Percentiles rank a stretch among this genome's conserved stretches.
These are phyloP conservation scores for Dryobotodes eremita DNA, from an alignment of 2,888 invertebrate genomes.

Conservation along the genomic window DNA sequence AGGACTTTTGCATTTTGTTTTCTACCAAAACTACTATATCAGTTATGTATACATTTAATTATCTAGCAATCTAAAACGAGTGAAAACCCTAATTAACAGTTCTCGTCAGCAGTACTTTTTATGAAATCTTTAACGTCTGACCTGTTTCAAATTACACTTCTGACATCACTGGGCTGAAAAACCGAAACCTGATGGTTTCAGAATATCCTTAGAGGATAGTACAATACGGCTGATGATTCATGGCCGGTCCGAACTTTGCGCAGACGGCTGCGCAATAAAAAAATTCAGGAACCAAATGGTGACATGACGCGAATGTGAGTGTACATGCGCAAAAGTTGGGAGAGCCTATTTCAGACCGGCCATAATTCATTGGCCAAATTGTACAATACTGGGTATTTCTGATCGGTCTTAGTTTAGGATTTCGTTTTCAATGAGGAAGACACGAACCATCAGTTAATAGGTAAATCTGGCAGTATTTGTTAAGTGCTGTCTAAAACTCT, in stretches of 20 bases:
- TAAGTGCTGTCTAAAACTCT: constrained; percentile 8
- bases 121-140: neutral
- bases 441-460: neutral
- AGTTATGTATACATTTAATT: constrained; percentile 2
- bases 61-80: constrained; percentile 57
- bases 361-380: no score
- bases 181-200: neutral
- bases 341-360: no score
- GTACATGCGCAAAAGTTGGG: no score
- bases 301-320: no score
- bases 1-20: constrained; percentile 10
- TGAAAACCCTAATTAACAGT: constrained; percentile 29
- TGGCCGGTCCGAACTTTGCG: no score
- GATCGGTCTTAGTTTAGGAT: neutral
- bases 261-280: no score
- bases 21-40: constrained; percentile 31
- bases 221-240: neutral
- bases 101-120: constrained; percentile 41
- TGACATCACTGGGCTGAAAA: no score
- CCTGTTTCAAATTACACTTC: neutral
- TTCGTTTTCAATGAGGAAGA: neutral
- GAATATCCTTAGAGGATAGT: no score
- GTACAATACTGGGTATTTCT: constrained; percentile 5
- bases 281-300: no score
- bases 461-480: constrained; percentile 26